Evolutionary conservation across 2,113 vertebrate species (phyloP).

Genomic region (Trachemys scripta): DNA sequence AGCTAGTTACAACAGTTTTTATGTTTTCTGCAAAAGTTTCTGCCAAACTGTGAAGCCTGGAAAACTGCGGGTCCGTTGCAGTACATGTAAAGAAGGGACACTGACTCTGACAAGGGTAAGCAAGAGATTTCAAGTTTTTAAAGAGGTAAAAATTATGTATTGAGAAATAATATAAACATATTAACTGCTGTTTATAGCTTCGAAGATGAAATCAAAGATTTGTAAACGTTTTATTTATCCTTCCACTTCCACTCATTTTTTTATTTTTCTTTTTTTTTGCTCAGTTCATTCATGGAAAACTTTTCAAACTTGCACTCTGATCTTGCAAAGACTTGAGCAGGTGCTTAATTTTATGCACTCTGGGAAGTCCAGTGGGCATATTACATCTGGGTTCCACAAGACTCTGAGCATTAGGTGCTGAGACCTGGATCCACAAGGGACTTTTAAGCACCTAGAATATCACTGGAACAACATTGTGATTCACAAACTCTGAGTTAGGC

Average conservation of each 20-base stretch:
- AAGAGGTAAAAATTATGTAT: not conserved
- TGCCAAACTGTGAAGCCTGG: slow-evolving; percentile 87
- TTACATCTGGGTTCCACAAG: not conserved
- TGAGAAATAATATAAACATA: not conserved
- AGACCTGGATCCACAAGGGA: not conserved
- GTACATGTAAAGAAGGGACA: slow-evolving; percentile 85
- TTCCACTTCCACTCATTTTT: not conserved
- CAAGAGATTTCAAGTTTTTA: not conserved
- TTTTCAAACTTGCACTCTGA: not conserved
- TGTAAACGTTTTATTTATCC: not conserved
- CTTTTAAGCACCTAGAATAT: not conserved
- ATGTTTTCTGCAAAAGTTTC: slow-evolving; percentile 89
- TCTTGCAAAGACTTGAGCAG: not conserved
- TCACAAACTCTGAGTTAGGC: not conserved
- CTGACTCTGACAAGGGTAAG: slow-evolving; percentile 89
- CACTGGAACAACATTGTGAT: not conserved
- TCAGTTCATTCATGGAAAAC: not conserved
- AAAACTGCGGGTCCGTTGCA: slow-evolving; percentile 89
- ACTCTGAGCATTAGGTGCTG: not conserved
- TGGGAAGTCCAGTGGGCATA: not conserved
- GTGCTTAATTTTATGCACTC: not conserved
- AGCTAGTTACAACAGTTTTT: slow-evolving; percentile 85
- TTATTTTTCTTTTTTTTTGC: not conserved
- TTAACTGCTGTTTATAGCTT: not conserved
- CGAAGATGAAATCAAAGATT: not conserved